Percentiles rank a stretch among this genome's conserved stretches.
Conservation (phyloP, 2,797 vertebrate species). For the Pseudomugil tenellus region DNA sequence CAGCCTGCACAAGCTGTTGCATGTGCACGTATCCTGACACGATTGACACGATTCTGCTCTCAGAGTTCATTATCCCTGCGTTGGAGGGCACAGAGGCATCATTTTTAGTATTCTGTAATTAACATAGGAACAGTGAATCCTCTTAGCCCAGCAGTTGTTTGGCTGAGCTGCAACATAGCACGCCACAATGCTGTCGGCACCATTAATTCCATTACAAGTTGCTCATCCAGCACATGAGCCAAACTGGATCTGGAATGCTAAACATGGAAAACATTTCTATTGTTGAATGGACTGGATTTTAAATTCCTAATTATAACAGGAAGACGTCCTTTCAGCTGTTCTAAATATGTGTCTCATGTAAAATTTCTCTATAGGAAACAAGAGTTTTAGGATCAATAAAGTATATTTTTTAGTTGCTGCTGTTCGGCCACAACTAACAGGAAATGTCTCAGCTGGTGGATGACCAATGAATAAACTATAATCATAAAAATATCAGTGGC, state of each 20-base stretch:
- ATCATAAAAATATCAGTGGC: constrained; percentile 1
- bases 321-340: neutral
- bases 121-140: constrained; percentile 8
- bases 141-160: constrained; percentile 1
- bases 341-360: neutral
- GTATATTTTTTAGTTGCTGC: neutral
- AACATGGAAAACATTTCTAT: neutral
- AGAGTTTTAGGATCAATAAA: no score
- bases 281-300: neutral
- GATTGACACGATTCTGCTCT: neutral
- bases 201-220: constrained; percentile 5
- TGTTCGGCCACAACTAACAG: neutral
- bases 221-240: neutral
- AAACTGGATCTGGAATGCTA: neutral
- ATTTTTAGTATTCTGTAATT: constrained; percentile 7
- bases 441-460: neutral
- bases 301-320: neutral
- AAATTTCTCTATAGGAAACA: no score
- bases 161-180: constrained; percentile 1
- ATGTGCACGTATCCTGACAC: neutral
- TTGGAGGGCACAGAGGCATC: neutral
- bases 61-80: neutral
- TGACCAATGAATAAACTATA: neutral
- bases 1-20: neutral
- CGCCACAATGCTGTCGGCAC: neutral